phyloP scores from a whole-genome alignment of 2,113 vertebrate genomes.

The Siniperca chuatsi region DNA sequence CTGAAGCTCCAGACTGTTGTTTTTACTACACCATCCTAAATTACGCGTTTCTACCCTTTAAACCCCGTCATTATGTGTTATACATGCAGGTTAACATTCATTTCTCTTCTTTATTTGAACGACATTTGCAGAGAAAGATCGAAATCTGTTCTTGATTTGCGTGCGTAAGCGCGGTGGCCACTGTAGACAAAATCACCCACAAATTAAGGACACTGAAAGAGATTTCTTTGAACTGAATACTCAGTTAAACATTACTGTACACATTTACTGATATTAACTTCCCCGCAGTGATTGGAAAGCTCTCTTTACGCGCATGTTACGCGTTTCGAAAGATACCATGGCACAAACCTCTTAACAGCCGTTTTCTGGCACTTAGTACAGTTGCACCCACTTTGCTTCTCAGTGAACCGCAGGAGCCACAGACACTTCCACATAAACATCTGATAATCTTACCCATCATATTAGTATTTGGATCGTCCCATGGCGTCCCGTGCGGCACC shows the following conservation, averaged over 20 bases:
- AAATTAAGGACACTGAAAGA: not conserved
- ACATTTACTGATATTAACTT: not conserved
- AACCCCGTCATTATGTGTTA: not conserved
- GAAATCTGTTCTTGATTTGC: not conserved
- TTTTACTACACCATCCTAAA: not conserved
- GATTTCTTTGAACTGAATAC: not conserved
- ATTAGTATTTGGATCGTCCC: constrained; percentile 55
- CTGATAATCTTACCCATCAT: constrained; percentile 61
- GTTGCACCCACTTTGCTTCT: not conserved
- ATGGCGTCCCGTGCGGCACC: constrained; percentile 30
- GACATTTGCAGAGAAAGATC: not conserved
- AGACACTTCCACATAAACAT: not conserved
- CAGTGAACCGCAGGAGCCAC: not conserved
- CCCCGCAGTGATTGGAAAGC: not conserved
- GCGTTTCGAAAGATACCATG: not conserved
- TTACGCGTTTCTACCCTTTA: not conserved
- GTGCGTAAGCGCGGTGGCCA: not conserved
- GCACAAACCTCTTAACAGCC: not conserved
- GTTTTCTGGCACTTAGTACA: not conserved
- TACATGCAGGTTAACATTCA: not conserved
- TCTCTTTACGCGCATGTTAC: not conserved
- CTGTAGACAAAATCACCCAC: not conserved
- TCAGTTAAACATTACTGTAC: too few species aligned
- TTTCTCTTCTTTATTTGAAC: not conserved
- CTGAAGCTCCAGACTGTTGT: too few species aligned